Evolutionary conservation across 92 coral and sea anemone species (phyloP).

Genomic region (Plumapathes pennacea): DNA sequence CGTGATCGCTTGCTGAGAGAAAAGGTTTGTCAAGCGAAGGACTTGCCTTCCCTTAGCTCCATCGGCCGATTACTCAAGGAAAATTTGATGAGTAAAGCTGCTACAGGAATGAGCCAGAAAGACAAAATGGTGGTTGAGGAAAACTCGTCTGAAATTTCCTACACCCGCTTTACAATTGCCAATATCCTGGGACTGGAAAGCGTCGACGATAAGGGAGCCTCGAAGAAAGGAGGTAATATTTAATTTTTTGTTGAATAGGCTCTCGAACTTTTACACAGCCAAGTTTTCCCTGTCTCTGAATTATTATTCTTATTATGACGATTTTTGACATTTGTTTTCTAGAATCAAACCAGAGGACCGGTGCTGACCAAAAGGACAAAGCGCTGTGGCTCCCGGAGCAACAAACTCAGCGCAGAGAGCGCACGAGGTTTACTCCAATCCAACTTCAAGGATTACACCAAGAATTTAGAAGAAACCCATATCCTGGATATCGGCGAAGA

Average conservation of each 20-base stretch:
- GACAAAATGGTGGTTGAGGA: neutral
- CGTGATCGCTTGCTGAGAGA: slow-evolving; percentile 74
- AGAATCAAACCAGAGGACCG: too few relatives aligned
- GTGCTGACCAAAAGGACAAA: too few relatives aligned
- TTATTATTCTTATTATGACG: too few relatives aligned
- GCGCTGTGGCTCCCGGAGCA: too few relatives aligned
- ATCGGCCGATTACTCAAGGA: slow-evolving; percentile 77
- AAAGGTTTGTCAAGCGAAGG: slow-evolving; percentile 57
- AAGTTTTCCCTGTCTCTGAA: too few relatives aligned
- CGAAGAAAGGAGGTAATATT: too few relatives aligned
- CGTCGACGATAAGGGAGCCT: slow-evolving; percentile 1
- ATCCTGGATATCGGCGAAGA: slow-evolving; percentile 25
- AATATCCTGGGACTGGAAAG: slow-evolving; percentile 14
- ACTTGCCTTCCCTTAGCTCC: slow-evolving; percentile 82
- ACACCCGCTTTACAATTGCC: slow-evolving; percentile 20
- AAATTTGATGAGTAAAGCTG: slow-evolving; percentile 44
- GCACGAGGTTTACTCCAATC: slow-evolving; percentile 31
- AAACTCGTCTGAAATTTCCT: neutral
- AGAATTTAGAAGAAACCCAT: slow-evolving; percentile 26
- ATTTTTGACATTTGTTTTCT: too few relatives aligned
- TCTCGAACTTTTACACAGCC: too few relatives aligned
- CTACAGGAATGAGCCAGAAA: neutral
- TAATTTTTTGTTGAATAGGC: too few relatives aligned
- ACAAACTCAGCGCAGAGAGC: slow-evolving; percentile 4
- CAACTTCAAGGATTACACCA: slow-evolving; percentile 25